Evolutionary conservation across 1,140 invertebrate genomes (phyloP).

Genomic region (Trichonephila clavata): DNA sequence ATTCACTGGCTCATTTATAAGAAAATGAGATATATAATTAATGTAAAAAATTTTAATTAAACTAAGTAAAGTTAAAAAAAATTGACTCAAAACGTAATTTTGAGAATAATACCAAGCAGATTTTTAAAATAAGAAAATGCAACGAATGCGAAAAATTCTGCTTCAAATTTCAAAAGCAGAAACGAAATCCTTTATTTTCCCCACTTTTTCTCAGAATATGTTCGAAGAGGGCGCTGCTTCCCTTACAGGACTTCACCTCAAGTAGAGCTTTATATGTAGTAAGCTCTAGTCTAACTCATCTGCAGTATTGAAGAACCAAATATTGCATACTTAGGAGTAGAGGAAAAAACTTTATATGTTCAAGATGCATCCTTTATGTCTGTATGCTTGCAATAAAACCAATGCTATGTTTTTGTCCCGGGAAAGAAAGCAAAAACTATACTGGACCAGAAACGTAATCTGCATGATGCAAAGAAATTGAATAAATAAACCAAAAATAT

Average conservation of each 20-base stretch:
- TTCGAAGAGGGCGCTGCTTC: background rate
- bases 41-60: too few relatives aligned
- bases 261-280: constrained; percentile 11
- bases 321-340: constrained; percentile 3
- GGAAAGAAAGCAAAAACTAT: constrained; percentile 25
- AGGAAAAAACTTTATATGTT: constrained; percentile 35
- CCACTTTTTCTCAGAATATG: background rate
- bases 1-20: too few relatives aligned
- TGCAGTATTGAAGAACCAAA: constrained; percentile 57
- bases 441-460: constrained; percentile 51
- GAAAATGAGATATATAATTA: too few relatives aligned
- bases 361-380: constrained; percentile 48
- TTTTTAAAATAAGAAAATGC: too few relatives aligned
- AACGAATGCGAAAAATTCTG: background rate
- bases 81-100: too few relatives aligned
- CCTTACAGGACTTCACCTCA: constrained; percentile 1
- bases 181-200: constrained; percentile 22
- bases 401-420: background rate
- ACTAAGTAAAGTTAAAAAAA: too few relatives aligned
- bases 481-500: constrained; percentile 34
- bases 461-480: constrained; percentile 41
- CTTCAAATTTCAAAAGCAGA: background rate
- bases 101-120: too few relatives aligned
- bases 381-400: constrained; percentile 46
- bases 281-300: constrained; percentile 44